Conservation (phyloP, 1,140 invertebrate species). For the Portunus trituberculatus region DNA sequence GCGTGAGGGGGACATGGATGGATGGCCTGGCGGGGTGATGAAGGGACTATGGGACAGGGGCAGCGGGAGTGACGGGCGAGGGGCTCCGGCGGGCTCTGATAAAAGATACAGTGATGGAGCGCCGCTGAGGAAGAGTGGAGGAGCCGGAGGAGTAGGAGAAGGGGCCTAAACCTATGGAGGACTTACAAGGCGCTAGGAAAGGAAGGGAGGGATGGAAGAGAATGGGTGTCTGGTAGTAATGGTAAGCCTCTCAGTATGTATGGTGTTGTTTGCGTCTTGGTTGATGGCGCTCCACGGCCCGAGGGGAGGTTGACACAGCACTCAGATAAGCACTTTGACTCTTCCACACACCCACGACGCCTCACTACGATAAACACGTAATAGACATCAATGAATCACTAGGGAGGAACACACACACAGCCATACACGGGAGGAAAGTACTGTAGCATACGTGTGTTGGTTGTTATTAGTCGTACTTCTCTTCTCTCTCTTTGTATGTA, state of each 20-base stretch:
- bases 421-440: neutral
- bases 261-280: neutral
- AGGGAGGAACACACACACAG: neutral
- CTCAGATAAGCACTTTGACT: neutral
- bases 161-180: neutral
- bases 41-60: slow-evolving; percentile 8
- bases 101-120: neutral
- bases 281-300: neutral
- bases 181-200: neutral
- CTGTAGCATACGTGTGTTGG: neutral
- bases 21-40: neutral
- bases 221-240: neutral
- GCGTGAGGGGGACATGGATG: neutral
- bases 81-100: neutral
- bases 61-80: neutral
- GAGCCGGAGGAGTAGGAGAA: neutral
- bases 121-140: neutral
- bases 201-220: neutral
- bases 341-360: neutral
- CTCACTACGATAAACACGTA: neutral
- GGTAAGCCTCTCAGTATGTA: slow-evolving; percentile 11
- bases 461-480: neutral
- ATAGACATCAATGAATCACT: neutral
- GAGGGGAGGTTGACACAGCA: neutral
- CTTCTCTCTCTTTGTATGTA: neutral